Evolutionary conservation across 2,888 invertebrate genomes (phyloP), one percentile per base, ranked within the genome.

Genomic region (Platynereis dumerilii): DNA sequence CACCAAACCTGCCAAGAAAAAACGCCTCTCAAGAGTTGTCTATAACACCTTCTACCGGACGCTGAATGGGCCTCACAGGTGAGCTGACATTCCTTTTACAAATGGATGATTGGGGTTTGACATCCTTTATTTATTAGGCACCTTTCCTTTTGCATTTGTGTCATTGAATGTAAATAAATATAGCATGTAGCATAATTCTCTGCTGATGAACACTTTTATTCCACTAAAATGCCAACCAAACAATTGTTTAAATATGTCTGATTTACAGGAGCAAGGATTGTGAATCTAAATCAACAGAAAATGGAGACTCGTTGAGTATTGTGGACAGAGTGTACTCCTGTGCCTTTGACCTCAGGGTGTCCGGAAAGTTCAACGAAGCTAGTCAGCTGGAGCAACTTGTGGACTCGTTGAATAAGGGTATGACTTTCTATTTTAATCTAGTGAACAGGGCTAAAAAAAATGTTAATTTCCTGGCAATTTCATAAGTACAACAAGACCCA

Each of bases 321-420:
- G 17, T 52, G 17, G 39, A 60, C 34, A 5, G 2, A 28, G 12
- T 60, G n/a, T 20, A 52, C 52, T 45, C 60, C 20, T 10, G 27
- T 28, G 70, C 72, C 5, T 72, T 70, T 58, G 65, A 72, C 34
- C 70, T 78, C 5, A 68, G 78, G 29, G 56, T 64, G 10, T 66
- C 65, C 20, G 65, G 76, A 15, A 67, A 66, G 27, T 77, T 73
- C 73, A 75, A 77, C 62, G 76, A 78, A 39, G 79, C 78, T 3
- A 74, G 75, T 57, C 68, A 71, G 54, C 67, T 80, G 22, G 77
- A 78, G 54, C 44, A 64, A 12, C 58, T 75, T 53, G 67, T 76
- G 17, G 62, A 70, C 2, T 58, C 54, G 12, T 56, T 71, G 1
- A 17, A 60, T 20, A 28, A 53, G 48, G 28, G 17, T 29, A 44